These are phyloP conservation scores for Grallaria varia DNA, from an alignment of 2,113 vertebrate genomes.

Conservation along the genomic window DNA sequence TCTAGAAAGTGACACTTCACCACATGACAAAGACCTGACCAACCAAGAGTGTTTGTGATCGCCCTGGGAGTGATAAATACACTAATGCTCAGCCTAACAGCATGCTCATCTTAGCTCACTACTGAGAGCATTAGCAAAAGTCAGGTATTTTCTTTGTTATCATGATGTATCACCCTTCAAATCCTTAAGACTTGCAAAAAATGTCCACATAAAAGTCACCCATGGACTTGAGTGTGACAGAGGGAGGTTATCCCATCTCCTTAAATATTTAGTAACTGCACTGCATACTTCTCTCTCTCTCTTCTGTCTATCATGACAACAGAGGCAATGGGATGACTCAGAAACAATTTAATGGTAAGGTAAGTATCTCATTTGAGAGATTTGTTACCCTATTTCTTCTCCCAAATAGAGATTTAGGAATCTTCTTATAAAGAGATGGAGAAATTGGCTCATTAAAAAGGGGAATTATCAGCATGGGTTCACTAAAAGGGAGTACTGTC, in stretches of 20 bases:
- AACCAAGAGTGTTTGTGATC: not conserved
- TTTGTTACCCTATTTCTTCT: not conserved
- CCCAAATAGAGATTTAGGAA: not conserved
- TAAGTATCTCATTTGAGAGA: not conserved
- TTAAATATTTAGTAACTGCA: not conserved
- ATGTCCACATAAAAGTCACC: not conserved
- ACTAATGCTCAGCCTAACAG: not conserved
- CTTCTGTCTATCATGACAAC: not conserved
- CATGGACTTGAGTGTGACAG: not conserved
- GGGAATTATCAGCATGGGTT: slow-evolving; percentile 18
- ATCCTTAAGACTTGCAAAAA: not conserved
- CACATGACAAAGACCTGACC: fast-evolving
- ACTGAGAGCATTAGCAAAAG: not conserved
- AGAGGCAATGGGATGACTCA: not conserved
- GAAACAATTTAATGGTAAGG: not conserved
- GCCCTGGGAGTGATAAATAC: not conserved
- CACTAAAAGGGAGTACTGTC: slow-evolving; percentile 30
- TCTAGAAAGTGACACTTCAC: not conserved
- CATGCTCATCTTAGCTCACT: not conserved
- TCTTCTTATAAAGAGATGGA: not conserved
- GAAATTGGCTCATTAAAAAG: slow-evolving; percentile 31
- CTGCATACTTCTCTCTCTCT: not conserved
- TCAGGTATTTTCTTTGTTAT: not conserved
- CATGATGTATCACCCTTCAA: not conserved
- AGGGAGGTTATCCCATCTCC: not conserved